phyloP scores from a whole-genome alignment of 2,888 invertebrate species.

The Antheraea assamensis region DNA sequence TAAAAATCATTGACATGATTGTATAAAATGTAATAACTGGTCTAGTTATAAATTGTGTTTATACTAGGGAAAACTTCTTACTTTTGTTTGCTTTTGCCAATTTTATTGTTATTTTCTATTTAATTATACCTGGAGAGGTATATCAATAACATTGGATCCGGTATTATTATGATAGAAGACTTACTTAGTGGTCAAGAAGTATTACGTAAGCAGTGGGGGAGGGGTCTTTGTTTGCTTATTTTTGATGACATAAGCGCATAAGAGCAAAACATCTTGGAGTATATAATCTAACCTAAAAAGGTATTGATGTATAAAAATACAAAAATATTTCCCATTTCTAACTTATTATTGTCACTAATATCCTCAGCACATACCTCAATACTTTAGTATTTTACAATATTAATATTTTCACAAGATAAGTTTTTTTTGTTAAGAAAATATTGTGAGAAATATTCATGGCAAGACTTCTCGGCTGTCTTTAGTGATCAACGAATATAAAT shows the following conservation, averaged over 20 bases:
- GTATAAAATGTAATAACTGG: not conserved
- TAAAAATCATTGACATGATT: not conserved
- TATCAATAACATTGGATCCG: not conserved
- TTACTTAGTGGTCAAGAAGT: too few relatives aligned
- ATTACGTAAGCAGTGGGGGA: too few relatives aligned
- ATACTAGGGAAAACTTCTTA: not conserved
- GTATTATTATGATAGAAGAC: not conserved
- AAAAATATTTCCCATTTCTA: not conserved
- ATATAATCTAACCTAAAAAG: not conserved
- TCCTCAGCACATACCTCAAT: not conserved
- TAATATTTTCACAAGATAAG: not conserved
- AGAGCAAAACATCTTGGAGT: not conserved
- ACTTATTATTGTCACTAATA: not conserved
- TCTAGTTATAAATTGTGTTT: not conserved
- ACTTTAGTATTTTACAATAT: not conserved
- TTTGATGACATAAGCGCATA: too few relatives aligned
- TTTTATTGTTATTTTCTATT: not conserved
- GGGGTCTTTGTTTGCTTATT: too few relatives aligned
- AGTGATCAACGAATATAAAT: not conserved
- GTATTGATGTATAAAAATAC: not conserved
- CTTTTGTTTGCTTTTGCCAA: not conserved
- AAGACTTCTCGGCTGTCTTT: not conserved
- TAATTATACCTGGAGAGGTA: too few relatives aligned
- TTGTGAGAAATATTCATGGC: not conserved
- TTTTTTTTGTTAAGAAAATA: not conserved